These are phyloP conservation scores for Cuniculus paca DNA, from an alignment of 2,797 vertebrate genomes.

Conservation along the genomic window DNA sequence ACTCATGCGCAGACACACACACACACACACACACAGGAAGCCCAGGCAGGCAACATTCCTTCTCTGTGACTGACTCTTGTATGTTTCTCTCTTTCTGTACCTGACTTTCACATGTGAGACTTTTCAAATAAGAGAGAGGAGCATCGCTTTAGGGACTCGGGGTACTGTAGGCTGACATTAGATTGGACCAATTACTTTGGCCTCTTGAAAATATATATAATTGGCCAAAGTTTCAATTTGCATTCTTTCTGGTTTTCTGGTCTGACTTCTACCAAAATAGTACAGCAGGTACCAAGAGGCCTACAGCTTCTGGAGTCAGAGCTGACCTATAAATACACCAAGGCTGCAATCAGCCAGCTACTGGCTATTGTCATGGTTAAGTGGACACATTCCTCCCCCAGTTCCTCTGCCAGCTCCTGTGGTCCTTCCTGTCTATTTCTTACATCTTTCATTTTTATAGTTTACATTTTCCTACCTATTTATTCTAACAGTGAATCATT, in stretches of 20 bases:
- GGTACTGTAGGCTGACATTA: neutral
- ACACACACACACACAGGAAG: neutral
- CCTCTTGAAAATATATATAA: neutral
- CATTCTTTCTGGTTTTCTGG: neutral
- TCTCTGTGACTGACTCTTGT: neutral
- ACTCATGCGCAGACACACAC: neutral
- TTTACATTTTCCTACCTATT: slow-evolving; percentile 16
- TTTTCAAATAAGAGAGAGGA: neutral
- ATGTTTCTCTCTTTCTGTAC: neutral
- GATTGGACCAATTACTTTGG: neutral
- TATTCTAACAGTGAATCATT: neutral
- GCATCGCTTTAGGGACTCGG: neutral
- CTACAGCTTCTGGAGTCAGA: neutral
- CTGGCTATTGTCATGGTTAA: neutral
- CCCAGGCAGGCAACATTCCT: neutral
- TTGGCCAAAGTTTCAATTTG: neutral
- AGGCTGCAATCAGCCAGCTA: neutral
- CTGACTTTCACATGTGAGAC: neutral
- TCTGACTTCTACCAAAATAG: neutral
- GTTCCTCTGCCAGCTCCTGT: neutral
- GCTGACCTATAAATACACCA: neutral
- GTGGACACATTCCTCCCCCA: neutral
- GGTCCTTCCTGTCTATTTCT: neutral
- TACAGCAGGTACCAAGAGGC: neutral
- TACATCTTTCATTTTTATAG: neutral